phyloP scores from a whole-genome alignment of 2,888 invertebrate species.

The Chrysina gloriosa region DNA sequence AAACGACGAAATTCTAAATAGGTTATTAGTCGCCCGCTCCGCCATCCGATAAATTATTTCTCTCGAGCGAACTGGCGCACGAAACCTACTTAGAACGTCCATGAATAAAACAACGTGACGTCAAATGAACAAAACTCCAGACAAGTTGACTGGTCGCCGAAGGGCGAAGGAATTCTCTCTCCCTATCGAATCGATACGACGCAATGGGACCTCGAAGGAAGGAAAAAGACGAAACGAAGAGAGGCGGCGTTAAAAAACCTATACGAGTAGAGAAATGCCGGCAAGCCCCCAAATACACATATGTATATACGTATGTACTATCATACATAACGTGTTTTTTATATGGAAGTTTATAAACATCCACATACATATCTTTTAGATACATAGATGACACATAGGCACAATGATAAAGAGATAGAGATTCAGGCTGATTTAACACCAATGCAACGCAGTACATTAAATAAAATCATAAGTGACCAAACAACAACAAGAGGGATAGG shows the following conservation, averaged over 20 bases:
- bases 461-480: too few species aligned
- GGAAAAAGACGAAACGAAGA: neutral
- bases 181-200: slow-evolving; percentile 14
- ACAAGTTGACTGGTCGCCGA: slow-evolving; percentile 1
- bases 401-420: too few species aligned
- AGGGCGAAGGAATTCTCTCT: slow-evolving; percentile 1
- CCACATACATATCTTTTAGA: too few species aligned
- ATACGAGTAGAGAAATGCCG: neutral
- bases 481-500: too few species aligned
- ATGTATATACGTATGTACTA: neutral
- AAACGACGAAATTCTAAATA: too few species aligned
- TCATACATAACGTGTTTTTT: too few species aligned
- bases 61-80: neutral
- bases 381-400: too few species aligned
- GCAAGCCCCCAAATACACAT: neutral
- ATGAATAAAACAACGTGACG: slow-evolving; percentile 6
- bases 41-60: slow-evolving; percentile 7
- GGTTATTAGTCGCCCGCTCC: neutral
- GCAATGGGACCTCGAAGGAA: neutral
- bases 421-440: too few species aligned
- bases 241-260: slow-evolving; percentile 8
- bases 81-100: slow-evolving; percentile 3
- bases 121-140: slow-evolving; percentile 10
- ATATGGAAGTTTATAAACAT: too few species aligned
- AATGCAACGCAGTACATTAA: too few species aligned